Evolutionary conservation across 1,140 invertebrate genomes (phyloP), one percentile per base, ranked within the genome.

Genomic region (Protaetia brevitarsis): DNA sequence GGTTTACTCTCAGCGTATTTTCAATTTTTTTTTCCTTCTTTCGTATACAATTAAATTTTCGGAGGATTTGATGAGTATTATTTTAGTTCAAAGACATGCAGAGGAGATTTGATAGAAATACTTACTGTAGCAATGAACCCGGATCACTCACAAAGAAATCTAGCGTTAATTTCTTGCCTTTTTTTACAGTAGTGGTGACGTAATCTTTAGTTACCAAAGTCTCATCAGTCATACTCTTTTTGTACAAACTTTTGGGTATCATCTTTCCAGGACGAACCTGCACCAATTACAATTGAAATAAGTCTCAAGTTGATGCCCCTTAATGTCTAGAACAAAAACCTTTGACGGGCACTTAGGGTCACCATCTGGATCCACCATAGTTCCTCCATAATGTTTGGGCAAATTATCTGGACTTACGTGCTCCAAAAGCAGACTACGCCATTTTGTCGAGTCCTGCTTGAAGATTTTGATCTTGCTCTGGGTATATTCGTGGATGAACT

Each of bases 401-500:
- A 96, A 78, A 67, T 90, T 86, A 69, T 93, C 88, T 0, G 86
- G 76, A 10, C 88, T 81, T 4, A 92, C 83, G 36, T 82, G 74
- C 21, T 86, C 82, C 8, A 93, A 79, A 8, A 97, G 74, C 5
- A 83, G 85, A 11, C 87, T 74, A 75, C 90, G 86, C 89, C 92
- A 96, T 78, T 93, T 92, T 29, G 80, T 81, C 0, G 85, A 80
- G 66, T 93, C 89, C 0, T 84, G 78, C 74, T 92, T 92, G 71
- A 87, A 88, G 58, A 97, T 94, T 72, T 89, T 85, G 28, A 97
- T 94, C 82, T 97, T 97, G 2, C 88, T 89, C 70, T 93, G 82
- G 30, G 94, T 96, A 72, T 93, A 90, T 69, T 96, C 93, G 71
- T 94, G 89, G 69, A 97, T 85, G 68, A 96, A 91, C 69, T 91